Evolutionary conservation across 2,888 invertebrate genomes (phyloP), one percentile per base, ranked within the genome.

Genomic region (Steinernema hermaphroditum): DNA sequence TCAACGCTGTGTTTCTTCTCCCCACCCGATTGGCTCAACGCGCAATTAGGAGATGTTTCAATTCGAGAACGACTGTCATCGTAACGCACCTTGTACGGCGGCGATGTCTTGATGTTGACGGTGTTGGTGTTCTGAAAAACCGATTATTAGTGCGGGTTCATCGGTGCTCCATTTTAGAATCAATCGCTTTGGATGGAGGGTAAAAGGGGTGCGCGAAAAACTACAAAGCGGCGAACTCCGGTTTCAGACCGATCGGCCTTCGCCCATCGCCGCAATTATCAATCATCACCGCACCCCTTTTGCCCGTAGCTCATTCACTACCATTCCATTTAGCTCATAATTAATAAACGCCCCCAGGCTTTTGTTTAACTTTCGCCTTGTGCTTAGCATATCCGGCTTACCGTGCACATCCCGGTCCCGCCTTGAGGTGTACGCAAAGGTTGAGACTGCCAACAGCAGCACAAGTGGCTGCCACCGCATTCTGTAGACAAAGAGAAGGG

Each of bases 201-300:
- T 29, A 27, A 62, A 62, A 62, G 32, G 62, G 62, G 62, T 62
- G 62, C 62, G 62, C 62, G 62, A 34, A 62, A 62, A 62, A 54
- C 54, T 62, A 62, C 62, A n/a, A 62, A 32, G 62, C 62, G 62
- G 62, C 62, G 34, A 62, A 62, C 62, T 62, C 62, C 62, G 62
- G 62, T 62, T 62, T 62, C 62, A 62, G 62, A 62, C 62, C 62
- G 29, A 62, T 62, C 62, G 62, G 62, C 29, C 62, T 62, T 62
- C 62, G 62, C 62, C 62, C 19, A 62, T 62, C 62, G 62, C 62
- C 62, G 62, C 62, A 62, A 62, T 62, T 62, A 62, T 62, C 62
- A 62, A 62, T 62, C 62, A 62, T 62, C 62, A 62, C 62, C 32
- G 62, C 62, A 62, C 62, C 62, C 62, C 62, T 62, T 62, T 32